Evolutionary conservation across 2,888 invertebrate genomes (phyloP).

Genomic region (Pammene fasciana): DNA sequence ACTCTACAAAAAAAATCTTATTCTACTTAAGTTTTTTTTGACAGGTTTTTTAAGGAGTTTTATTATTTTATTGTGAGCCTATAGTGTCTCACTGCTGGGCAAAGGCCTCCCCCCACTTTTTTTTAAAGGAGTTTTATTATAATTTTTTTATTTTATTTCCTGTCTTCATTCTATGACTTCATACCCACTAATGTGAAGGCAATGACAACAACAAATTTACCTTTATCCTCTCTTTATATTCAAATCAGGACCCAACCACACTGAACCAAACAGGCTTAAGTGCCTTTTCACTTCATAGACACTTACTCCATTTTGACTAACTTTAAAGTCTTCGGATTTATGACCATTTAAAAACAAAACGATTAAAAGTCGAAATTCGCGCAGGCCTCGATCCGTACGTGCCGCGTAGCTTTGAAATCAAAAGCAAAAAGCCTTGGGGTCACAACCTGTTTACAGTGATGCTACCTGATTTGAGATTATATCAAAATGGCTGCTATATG

Average conservation of each 20-base stretch:
- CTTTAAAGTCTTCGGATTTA: background rate
- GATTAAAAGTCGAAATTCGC: slow-evolving; percentile 30
- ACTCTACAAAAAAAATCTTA: too few species aligned
- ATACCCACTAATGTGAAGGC: background rate
- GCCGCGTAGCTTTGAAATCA: slow-evolving; percentile 10
- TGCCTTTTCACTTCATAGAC: background rate
- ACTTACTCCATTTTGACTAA: background rate
- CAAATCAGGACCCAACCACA: slow-evolving; percentile 6
- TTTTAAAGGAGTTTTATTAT: too few species aligned
- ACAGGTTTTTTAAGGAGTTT: too few species aligned
- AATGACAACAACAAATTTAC: slow-evolving; percentile 10
- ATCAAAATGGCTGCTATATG: background rate
- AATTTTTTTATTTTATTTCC: background rate
- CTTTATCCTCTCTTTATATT: slow-evolving; percentile 19
- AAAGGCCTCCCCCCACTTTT: too few species aligned
- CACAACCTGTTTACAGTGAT: slow-evolving; percentile 21
- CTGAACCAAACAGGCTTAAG: background rate
- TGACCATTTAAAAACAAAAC: slow-evolving; percentile 21
- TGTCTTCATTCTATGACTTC: background rate
- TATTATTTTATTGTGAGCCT: too few species aligned
- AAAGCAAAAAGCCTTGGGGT: slow-evolving; percentile 1
- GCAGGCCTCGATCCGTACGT: slow-evolving; percentile 27
- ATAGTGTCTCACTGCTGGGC: too few species aligned
- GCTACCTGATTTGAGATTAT: slow-evolving; percentile 25
- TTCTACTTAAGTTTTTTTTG: too few species aligned